Base-by-base conservation (phyloP, 2,797 vertebrate species). In the Lates japonicus region DNA sequence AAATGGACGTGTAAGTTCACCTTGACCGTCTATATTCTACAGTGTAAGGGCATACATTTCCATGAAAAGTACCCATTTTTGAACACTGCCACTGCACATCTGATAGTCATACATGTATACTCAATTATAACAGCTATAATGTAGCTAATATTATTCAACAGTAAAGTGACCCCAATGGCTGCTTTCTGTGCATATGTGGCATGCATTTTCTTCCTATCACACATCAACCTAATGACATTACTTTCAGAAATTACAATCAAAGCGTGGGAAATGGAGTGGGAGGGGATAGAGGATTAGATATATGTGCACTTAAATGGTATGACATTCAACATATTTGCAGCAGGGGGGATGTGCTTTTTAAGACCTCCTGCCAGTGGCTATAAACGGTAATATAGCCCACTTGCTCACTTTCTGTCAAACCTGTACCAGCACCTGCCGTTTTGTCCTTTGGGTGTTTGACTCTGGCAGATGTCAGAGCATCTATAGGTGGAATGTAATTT, bases 381-480 rank as follows among this genome's bases (percentile, higher is more conserved):
- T 52, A 82, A 25, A 49, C 65, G 55, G 9, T 49, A 52, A 41
- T 71, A 82, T 25, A 70, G 35, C 33, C 49, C 25, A 54, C 4
- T 57, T 77, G 62, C 54, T 70, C 52, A 29, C 41, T 41, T 39
- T 75, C 65, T 77, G 74, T 87, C 86, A 91, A 81, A 90, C 74
- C 71, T 62, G 31, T 19, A n/a, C 1, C 41, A 87, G 70, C 90
- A 88, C 76, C 86, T 90, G 81, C 82, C 61, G 62, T 66, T 87
- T 71, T 80, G 41, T 82, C 91, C 88, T 83, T 83, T 73, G 86
- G 91, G 58, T 59, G 75, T 89, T 85, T 85, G 66, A 76, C 37
- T 72, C 17, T 80, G 74, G 48, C 87, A 91, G 51, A 90, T 81
- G 76, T 88, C 75, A 80, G 55, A 74, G 70, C 46, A 69, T 78